These are phyloP conservation scores for Microctonus hyperodae DNA, from an alignment of 2,888 invertebrate species.

Conservation along the genomic window DNA sequence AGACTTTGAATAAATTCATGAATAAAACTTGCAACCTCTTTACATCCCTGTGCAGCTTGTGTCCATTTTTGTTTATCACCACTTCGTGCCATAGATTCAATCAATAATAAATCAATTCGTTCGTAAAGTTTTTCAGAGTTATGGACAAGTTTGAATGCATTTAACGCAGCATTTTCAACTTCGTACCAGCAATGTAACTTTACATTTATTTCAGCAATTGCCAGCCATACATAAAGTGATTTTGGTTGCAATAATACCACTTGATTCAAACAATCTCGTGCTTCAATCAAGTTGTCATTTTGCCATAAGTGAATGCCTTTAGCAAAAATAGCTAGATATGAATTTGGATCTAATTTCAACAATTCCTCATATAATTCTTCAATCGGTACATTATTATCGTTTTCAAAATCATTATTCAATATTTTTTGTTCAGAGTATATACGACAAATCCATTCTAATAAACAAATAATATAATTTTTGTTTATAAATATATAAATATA, in stretches of 20 bases:
- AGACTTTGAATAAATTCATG: conserved; percentile 3
- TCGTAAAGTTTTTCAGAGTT: conserved; percentile 49
- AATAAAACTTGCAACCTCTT: conserved; percentile 52
- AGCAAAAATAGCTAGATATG: conserved; percentile 70
- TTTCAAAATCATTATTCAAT: conserved; percentile 37
- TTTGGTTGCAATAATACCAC: conserved; percentile 62
- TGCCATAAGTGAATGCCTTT: conserved; percentile 68
- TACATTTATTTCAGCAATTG: conserved; percentile 64
- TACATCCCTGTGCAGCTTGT: conserved; percentile 56
- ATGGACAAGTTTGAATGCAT: conserved; percentile 58
- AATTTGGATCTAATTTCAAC: conserved; percentile 67
- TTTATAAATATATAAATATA: no score
- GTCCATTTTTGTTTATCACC: conserved; percentile 65
- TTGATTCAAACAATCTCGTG: conserved; percentile 65
- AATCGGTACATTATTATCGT: conserved; percentile 59
- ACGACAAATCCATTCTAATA: conserved; percentile 70
- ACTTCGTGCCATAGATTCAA: conserved; percentile 63
- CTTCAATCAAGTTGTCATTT: conserved; percentile 66
- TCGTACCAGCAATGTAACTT: conserved; percentile 66
- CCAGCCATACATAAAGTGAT: conserved; percentile 64
- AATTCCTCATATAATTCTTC: conserved; percentile 66
- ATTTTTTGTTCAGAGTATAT: conserved; percentile 65
- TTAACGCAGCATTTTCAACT: conserved; percentile 61
- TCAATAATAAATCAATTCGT: conserved; percentile 53
- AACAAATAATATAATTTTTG: conserved; percentile 7